Base-by-base conservation (phyloP, 2,888 invertebrate species). In the Hyposoter didymator region DNA sequence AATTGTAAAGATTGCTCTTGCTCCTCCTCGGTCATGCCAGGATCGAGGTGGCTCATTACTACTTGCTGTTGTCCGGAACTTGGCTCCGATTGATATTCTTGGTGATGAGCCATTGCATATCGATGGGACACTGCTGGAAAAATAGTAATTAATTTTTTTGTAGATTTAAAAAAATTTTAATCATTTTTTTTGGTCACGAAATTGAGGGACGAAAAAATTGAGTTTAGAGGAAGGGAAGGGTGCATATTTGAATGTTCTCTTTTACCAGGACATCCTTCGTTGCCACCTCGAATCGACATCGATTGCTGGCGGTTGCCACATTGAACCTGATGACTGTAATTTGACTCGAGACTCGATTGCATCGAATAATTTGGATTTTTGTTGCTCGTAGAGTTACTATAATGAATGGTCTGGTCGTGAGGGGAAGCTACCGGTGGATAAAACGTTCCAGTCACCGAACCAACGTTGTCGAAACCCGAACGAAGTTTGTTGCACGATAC, bases 381-480 rank as follows among this genome's bases (percentile, higher is more conserved):
- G 74, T 90, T 89, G 52, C 91, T 90, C 69, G 92, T 92, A 6
- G 90, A 89, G 83, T 89, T 90, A 45, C 90, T 91, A 88, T 93
- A 94, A 85, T 94, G 94, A 49, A 97, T 94, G 84, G 96, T 94
- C 92, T 97, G 97, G 90, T 97, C 97, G 91, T 97, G 97, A 3
- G 97, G 96, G 39, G 97, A 97, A 4, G 97, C 97, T 35, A 98
- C 97, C 0, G 98, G 98, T 28, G 98, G 98, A 93, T 97, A 98
- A 94, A 97, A 98, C 7, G 98, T 98, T 19, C 98, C 98, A n/a
- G 97, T 97, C 17, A 97, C 97, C 43, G 97, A 95, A 85, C 97
- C 97, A 0, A 97, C 97, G 92, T 97, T 97, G 91, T 97, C 97
- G 39, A 97, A 95, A 86, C 97, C 95, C 59, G 97, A 96, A 89